These are phyloP conservation scores for Bucorvus abyssinicus DNA, from an alignment of 2,797 vertebrate genomes.

Conservation along the genomic window DNA sequence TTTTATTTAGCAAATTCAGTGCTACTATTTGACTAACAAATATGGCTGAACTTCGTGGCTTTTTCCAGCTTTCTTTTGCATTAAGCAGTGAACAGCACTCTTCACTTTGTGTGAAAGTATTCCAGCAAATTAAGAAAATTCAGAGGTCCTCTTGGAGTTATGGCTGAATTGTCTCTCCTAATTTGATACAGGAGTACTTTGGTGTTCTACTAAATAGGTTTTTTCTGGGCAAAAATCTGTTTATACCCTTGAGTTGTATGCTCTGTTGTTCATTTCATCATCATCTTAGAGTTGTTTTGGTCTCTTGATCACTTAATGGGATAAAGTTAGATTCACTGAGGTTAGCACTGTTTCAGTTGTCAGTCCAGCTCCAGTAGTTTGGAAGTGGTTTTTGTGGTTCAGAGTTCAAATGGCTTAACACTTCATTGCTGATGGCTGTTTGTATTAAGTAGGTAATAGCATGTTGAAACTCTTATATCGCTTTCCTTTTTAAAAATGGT, in stretches of 20 bases:
- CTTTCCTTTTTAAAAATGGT: background rate
- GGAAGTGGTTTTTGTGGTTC: background rate
- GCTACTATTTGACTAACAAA: background rate
- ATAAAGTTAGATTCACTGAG: background rate
- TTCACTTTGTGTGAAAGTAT: background rate
- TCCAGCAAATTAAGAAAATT: background rate
- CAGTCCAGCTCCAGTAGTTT: background rate
- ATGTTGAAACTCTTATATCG: background rate
- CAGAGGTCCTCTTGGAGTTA: background rate
- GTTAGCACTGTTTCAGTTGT: background rate
- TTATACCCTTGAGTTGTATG: background rate
- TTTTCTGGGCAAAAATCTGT: background rate
- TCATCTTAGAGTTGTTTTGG: background rate
- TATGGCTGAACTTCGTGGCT: background rate
- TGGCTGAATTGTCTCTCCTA: background rate
- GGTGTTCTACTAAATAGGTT: background rate
- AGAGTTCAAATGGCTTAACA: background rate
- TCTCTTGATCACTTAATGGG: background rate
- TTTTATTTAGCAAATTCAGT: background rate
- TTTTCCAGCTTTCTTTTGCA: background rate
- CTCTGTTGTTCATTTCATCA: background rate
- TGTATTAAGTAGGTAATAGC: background rate
- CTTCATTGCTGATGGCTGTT: background rate
- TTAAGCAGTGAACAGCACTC: background rate
- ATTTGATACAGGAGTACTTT: background rate